phyloP scores from a whole-genome alignment of 2,113 vertebrate genomes.

The Megaleporinus macrocephalus region DNA sequence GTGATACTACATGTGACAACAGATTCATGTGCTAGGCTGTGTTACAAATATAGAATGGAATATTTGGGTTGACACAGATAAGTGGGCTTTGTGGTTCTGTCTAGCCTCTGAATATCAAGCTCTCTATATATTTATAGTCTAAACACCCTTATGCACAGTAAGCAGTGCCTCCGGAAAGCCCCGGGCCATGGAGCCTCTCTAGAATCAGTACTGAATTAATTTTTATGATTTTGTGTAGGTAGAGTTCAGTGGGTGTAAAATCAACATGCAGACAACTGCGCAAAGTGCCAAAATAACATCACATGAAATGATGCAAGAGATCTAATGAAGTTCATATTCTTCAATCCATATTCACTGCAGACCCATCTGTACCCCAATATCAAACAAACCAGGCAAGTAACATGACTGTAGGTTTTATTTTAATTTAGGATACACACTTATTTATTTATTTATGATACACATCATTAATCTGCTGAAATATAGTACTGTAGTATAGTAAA shows the following conservation, averaged over 20 bases:
- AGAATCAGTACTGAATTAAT: background rate
- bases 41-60: slow-evolving; percentile 19
- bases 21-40: slow-evolving; percentile 5
- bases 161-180: slow-evolving; percentile 33
- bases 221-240: background rate
- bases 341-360: slow-evolving; percentile 13
- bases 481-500: slow-evolving; percentile 4
- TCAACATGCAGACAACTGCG: background rate
- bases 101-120: slow-evolving; percentile 21
- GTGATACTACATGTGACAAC: background rate
- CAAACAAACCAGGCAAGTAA: background rate
- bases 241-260: no score
- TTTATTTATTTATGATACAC: slow-evolving; percentile 13
- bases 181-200: slow-evolving; percentile 7
- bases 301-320: slow-evolving; percentile 6
- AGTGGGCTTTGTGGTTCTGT: slow-evolving; percentile 45
- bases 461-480: slow-evolving; percentile 28
- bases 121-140: slow-evolving; percentile 19
- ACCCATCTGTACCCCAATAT: background rate
- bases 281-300: slow-evolving; percentile 21
- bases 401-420: slow-evolving; percentile 20
- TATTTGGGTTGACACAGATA: slow-evolving; percentile 37
- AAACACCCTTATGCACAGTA: slow-evolving; percentile 40
- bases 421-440: slow-evolving; percentile 1
- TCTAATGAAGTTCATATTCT: slow-evolving; percentile 27